These are phyloP conservation scores for Psilopsiagon aurifrons DNA, from an alignment of 2,113 vertebrate species.

Conservation along the genomic window DNA sequence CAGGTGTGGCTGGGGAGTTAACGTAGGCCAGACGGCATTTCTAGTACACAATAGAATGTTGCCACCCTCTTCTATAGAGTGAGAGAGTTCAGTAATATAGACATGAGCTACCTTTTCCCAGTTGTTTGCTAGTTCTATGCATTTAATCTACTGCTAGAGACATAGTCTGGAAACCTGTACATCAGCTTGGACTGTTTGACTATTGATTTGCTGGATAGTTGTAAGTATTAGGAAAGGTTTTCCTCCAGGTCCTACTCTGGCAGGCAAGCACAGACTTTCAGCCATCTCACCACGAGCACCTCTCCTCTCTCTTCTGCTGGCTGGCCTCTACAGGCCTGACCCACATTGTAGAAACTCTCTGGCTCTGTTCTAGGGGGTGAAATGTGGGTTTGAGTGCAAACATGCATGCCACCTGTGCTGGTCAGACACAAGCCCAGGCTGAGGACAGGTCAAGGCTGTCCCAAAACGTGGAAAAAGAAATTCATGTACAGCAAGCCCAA, in stretches of 20 bases:
- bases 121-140: neutral
- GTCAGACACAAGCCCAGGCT: rapidly evolving
- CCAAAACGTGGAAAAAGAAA: neutral
- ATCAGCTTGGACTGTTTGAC: neutral
- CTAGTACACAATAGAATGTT: neutral
- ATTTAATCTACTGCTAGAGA: neutral
- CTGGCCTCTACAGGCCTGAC: neutral
- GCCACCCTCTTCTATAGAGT: neutral
- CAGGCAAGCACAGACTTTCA: neutral
- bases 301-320: neutral
- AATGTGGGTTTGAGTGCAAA: neutral
- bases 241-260: neutral
- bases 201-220: neutral
- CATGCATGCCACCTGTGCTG: rapidly evolving
- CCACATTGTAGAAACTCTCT: neutral
- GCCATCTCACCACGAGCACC: rapidly evolving
- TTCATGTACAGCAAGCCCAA: neutral
- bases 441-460: neutral
- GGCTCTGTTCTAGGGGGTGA: neutral
- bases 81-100: neutral
- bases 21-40: neutral
- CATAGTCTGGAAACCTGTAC: neutral
- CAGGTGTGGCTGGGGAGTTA: neutral
- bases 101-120: neutral
- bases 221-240: neutral